Percentiles rank a stretch among this genome's conserved stretches.
Conservation (phyloP, 2,797 vertebrate species). For the Oceanodroma leucorhoa region DNA sequence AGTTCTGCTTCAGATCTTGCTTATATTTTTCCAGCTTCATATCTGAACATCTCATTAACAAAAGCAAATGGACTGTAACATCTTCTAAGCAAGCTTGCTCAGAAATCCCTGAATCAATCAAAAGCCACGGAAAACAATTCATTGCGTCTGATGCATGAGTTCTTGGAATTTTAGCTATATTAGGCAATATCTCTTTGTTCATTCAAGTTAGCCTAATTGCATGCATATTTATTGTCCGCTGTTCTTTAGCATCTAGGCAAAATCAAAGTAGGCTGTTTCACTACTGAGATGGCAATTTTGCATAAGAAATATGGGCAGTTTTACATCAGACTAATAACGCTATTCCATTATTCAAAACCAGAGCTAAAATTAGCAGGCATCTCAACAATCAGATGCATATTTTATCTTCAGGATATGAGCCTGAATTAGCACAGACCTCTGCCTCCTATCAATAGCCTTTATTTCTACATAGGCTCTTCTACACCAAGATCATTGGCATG, state of each 20-base stretch:
- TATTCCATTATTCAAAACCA: slow-evolving; percentile 46
- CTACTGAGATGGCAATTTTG: not conserved
- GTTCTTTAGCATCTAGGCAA: not conserved
- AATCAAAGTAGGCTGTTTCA: slow-evolving; percentile 15
- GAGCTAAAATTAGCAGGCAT: slow-evolving; percentile 36
- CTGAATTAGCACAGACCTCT: slow-evolving; percentile 16
- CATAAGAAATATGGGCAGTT: not conserved
- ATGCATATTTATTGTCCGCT: slow-evolving; percentile 38
- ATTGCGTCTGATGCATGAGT: not conserved
- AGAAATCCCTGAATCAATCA: slow-evolving; percentile 15
- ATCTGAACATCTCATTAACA: not conserved
- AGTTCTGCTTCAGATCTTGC: not conserved
- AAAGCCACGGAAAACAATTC: not conserved
- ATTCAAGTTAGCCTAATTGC: slow-evolving; percentile 25
- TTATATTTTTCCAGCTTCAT: not conserved
- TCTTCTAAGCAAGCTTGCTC: slow-evolving; percentile 9
- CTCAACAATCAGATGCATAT: slow-evolving; percentile 22
- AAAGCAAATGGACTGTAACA: not conserved
- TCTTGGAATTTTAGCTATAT: slow-evolving; percentile 40
- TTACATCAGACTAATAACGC: slow-evolving; percentile 9
- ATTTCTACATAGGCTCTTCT: not conserved
- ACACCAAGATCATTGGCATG: not conserved
- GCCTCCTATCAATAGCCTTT: not conserved
- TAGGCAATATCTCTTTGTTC: not conserved
- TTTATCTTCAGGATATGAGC: slow-evolving; percentile 4